These are phyloP conservation scores for Henricia sp. DNA, from an alignment of 53 echinoderm and acorn worm species.

Conservation along the genomic window DNA sequence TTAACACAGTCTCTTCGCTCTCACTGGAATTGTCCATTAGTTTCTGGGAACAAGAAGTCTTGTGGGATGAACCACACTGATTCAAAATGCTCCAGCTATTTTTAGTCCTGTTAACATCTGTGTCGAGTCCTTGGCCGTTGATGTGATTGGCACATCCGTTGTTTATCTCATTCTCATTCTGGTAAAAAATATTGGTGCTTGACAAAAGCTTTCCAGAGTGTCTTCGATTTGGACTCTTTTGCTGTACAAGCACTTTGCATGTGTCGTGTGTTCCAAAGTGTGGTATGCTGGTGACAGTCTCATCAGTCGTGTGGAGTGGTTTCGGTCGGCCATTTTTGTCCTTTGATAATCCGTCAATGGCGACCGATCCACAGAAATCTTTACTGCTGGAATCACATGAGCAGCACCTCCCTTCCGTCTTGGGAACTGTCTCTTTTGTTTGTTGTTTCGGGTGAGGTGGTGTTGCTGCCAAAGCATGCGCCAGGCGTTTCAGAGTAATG, in stretches of 20 bases:
- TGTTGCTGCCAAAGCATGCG: slow-evolving; percentile 8
- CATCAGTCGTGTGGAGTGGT: too few species aligned
- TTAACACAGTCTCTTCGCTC: not conserved
- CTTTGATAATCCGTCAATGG: slow-evolving; percentile 4
- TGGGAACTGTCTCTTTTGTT: not conserved
- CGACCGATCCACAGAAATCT: not conserved
- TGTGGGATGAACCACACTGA: slow-evolving; percentile 15
- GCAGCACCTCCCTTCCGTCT: not conserved
- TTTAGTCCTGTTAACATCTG: slow-evolving; percentile 54
- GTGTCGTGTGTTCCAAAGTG: not conserved
- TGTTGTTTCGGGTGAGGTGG: slow-evolving; percentile 6
- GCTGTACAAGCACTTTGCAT: not conserved
- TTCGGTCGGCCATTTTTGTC: slow-evolving; percentile 58
- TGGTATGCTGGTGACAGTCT: slow-evolving; percentile 7
- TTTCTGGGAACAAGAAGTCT: slow-evolving; percentile 51
- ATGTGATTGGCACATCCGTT: slow-evolving; percentile 8
- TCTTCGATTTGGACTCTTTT: not conserved
- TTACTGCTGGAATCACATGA: not conserved
- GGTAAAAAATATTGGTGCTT: not conserved
- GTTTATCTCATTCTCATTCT: slow-evolving; percentile 14
- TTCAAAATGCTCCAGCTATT: slow-evolving; percentile 25
- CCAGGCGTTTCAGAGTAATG: slow-evolving; percentile 53
- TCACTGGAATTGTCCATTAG: not conserved
- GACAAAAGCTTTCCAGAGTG: not conserved
- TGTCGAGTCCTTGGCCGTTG: not conserved